Conservation (phyloP, 37 sponge, comb jelly and placozoan species). For the Agelas oroides region DNA sequence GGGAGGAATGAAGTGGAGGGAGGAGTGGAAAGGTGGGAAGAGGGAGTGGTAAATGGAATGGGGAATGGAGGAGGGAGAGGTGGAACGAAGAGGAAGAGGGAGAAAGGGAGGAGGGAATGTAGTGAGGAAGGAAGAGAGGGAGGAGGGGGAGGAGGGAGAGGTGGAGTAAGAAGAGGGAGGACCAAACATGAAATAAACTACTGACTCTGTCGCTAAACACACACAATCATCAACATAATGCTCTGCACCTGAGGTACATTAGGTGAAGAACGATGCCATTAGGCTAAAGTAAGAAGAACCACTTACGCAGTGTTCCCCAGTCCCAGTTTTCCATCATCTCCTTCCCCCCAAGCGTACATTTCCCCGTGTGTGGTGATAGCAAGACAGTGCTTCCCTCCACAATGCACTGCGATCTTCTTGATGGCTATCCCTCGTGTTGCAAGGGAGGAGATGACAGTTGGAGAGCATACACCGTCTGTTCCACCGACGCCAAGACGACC, state of each 20-base stretch:
- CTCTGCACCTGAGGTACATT: too few species aligned
- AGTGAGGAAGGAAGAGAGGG: neutral
- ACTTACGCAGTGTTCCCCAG: slow-evolving; percentile 82
- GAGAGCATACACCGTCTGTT: slow-evolving; percentile 67
- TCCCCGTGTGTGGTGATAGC: slow-evolving; percentile 84
- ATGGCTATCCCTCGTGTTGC: slow-evolving; percentile 63
- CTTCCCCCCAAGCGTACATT: slow-evolving; percentile 97
- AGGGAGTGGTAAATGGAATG: neutral
- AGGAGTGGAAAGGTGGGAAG: neutral
- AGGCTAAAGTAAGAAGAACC: neutral
- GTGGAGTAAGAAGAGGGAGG: too few species aligned
- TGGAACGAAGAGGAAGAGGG: neutral
- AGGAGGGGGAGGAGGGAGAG: too few species aligned
- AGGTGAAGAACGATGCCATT: too few species aligned
- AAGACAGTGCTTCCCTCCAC: slow-evolving; percentile 93
- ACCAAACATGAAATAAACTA: too few species aligned
- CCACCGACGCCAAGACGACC: slow-evolving; percentile 93
- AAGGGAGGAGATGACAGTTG: slow-evolving; percentile 68
- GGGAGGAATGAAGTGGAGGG: neutral
- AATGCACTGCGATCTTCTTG: slow-evolving; percentile 87
- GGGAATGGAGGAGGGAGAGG: neutral
- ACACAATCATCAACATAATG: too few species aligned
- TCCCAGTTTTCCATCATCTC: slow-evolving; percentile 96
- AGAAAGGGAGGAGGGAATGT: neutral
- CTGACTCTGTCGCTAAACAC: too few species aligned